Evolutionary conservation across 2,888 invertebrate genomes (phyloP), one percentile per base, ranked within the genome.

Genomic region (Athetis lepigone): DNA sequence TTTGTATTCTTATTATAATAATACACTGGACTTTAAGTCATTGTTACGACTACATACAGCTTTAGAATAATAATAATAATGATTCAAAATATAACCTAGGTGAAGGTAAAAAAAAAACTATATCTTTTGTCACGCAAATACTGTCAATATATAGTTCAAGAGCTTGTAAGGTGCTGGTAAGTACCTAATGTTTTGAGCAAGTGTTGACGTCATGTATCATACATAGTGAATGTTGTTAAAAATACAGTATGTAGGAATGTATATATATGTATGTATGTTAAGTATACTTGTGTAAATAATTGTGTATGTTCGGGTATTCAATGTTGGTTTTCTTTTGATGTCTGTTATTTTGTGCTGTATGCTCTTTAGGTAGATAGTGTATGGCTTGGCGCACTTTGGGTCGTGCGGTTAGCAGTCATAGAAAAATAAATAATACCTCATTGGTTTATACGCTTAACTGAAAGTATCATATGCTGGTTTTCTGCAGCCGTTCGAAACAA

Each of bases 111-210:
- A 42, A 29, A 37, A 5, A 39, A 29, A 25, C 13, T 6, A 19
- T 43, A 39, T 42, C 29, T 54, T 54, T 42, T 54, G 50, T 5
- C 40, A 55, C 46, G 18, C 29, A 23, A 65, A 43, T 29, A 25
- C 8, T 59, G 33, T 43, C 54, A 55, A 42, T 50, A 51, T 25
- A 42, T 54, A 64, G 42, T 43, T 57, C 39, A 71, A 71, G 57
- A 58, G 33, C 40, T 71, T 62, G 37, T 19, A 45, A 16, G 57
- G 62, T 46, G 68, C 37, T 55, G 72, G 72, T 72, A 72, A 72
- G 72, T 71, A 55, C 11, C 18, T 63, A 49, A 37, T 5, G 36
- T 45, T 54, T 70, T 57, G 46, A 39, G 55, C 21, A 46, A 62
- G 4, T 47, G 45, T 71, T 67, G 13, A 25, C 9, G 19, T 42